These are phyloP conservation scores for Drosophila seguyi DNA, from an alignment of 1,140 invertebrate genomes.

Conservation along the genomic window DNA sequence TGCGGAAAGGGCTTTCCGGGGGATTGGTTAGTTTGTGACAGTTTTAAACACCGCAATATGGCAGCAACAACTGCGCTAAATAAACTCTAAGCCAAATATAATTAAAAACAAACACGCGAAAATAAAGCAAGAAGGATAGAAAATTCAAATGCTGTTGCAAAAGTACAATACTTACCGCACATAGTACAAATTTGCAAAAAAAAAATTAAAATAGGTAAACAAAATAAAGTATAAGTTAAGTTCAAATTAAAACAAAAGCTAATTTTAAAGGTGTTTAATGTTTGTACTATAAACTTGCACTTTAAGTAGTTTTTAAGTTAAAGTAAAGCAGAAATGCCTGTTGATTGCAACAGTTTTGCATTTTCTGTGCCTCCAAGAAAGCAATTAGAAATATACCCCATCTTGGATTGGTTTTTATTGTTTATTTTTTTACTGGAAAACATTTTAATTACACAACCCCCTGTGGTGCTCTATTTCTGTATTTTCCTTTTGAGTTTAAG, in stretches of 20 bases:
- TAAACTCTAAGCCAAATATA: conserved; percentile 29
- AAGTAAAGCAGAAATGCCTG: neutral
- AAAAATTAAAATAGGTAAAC: neutral
- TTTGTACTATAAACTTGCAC: neutral
- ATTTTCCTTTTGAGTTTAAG: neutral
- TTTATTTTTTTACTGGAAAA: neutral
- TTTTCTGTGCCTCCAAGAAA: neutral
- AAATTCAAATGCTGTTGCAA: neutral
- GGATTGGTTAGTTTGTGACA: conserved; percentile 20
- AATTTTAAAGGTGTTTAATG: neutral
- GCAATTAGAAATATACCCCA: neutral
- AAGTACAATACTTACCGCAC: too few relatives aligned
- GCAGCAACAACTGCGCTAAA: conserved; percentile 29
- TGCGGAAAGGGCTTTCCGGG: neutral
- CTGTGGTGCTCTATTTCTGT: neutral
- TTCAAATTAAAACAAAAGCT: neutral
- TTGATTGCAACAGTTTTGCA: neutral
- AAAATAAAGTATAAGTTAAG: neutral
- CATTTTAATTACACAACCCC: neutral
- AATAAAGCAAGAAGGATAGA: neutral
- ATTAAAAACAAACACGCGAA: conserved; percentile 41
- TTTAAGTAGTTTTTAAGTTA: neutral
- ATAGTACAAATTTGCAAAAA: neutral
- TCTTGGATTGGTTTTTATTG: neutral
- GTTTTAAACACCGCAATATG: conserved; percentile 30